Conservation (phyloP, 2,113 vertebrate genomes). For the Oreotrochilus melanogaster region DNA sequence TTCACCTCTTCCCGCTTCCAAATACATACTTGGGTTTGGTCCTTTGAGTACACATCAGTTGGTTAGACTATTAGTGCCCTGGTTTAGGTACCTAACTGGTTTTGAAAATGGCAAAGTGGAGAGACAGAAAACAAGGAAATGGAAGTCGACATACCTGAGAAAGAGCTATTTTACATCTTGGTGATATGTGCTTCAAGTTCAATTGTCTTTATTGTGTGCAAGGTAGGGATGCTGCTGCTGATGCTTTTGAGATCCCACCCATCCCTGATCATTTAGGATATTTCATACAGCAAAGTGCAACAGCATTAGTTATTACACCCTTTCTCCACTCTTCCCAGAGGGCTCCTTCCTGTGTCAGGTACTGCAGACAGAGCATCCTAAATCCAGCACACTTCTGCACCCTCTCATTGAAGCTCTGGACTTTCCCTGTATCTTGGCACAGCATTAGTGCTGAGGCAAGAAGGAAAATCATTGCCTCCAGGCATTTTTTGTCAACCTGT, state of each 20-base stretch:
- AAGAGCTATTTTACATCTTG: neutral
- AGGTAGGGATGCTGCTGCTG: neutral
- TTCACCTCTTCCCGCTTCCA: neutral
- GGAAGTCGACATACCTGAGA: neutral
- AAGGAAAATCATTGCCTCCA: slow-evolving; percentile 1
- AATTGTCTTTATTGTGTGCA: neutral
- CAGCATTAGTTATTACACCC: neutral
- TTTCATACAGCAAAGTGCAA: neutral
- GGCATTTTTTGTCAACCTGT: neutral
- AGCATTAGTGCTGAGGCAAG: neutral
- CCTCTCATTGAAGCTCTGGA: neutral
- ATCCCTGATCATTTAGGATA: neutral
- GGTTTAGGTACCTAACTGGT: neutral
- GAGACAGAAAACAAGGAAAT: neutral
- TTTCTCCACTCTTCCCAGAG: neutral
- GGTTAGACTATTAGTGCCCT: neutral
- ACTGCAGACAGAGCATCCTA: neutral
- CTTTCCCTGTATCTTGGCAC: neutral
- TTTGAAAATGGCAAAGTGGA: neutral
- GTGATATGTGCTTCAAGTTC: neutral
- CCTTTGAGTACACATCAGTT: neutral
- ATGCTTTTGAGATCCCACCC: neutral
- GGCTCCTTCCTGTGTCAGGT: neutral
- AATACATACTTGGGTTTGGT: neutral
- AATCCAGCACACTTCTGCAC: neutral